These are phyloP conservation scores for Drosophila birchii DNA, from an alignment of 2,888 invertebrate species.

Conservation along the genomic window DNA sequence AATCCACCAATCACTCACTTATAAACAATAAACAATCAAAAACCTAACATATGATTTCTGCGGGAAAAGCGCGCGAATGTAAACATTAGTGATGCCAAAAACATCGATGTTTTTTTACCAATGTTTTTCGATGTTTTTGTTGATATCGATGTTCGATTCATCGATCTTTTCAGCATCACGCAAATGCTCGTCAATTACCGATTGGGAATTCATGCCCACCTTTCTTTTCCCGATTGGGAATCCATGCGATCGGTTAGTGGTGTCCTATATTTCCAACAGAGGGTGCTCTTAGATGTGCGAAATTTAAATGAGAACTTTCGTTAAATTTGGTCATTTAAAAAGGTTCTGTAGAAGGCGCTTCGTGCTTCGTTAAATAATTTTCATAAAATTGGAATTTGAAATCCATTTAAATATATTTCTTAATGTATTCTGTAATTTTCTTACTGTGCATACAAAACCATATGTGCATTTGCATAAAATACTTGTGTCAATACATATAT, in stretches of 20 bases:
- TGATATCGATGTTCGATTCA: too few relatives aligned
- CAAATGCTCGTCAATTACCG: too few relatives aligned
- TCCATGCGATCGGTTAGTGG: not conserved
- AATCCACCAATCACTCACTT: not conserved
- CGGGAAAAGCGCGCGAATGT: slow-evolving; percentile 12
- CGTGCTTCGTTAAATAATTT: not conserved
- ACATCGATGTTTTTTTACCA: too few relatives aligned
- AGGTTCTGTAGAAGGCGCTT: not conserved
- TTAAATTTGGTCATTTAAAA: not conserved
- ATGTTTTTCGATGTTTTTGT: too few relatives aligned
- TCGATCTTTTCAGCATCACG: too few relatives aligned
- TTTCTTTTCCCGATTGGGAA: too few relatives aligned
- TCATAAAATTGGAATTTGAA: not conserved
- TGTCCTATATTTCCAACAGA: not conserved
- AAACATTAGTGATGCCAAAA: too few relatives aligned
- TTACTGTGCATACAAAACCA: not conserved
- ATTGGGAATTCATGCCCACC: too few relatives aligned
- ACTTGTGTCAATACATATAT: slow-evolving; percentile 13
- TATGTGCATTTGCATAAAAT: slow-evolving; percentile 25
- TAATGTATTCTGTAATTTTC: not conserved
- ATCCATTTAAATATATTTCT: not conserved
- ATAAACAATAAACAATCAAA: not conserved
- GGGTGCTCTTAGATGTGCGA: not conserved
- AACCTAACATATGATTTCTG: not conserved
- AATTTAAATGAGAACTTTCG: not conserved